A percentile compares a stretch with the other conserved stretches of the same genome.
Conservation (phyloP, 2,113 vertebrate species). For the Thryonomys swinderianus region DNA sequence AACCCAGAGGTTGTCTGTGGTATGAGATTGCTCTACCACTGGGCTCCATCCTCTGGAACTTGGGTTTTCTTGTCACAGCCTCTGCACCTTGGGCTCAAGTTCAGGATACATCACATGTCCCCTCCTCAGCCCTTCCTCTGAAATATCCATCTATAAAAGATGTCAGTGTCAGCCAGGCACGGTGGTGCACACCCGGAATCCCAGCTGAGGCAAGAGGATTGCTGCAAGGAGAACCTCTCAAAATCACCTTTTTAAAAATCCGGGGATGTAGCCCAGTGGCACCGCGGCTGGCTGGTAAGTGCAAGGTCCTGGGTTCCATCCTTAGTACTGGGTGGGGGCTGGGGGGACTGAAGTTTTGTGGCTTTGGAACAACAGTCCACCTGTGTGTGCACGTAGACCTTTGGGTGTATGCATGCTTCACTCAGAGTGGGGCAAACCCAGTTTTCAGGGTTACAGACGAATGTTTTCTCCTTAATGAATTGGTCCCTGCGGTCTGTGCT, state of each 20-base stretch:
- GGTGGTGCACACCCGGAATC: too few species aligned
- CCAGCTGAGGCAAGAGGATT: too few species aligned
- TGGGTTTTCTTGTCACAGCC: not conserved
- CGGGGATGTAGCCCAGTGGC: too few species aligned
- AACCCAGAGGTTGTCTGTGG: not conserved
- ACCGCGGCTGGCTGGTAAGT: too few species aligned
- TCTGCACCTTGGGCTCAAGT: not conserved
- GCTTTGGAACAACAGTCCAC: not conserved
- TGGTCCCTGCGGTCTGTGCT: not conserved
- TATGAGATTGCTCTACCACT: not conserved
- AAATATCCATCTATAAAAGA: not conserved
- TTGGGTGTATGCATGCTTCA: not conserved
- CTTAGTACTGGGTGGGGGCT: too few species aligned
- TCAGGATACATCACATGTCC: not conserved
- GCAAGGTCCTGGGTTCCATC: too few species aligned
- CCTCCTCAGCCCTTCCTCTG: not conserved
- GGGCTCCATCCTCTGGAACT: not conserved
- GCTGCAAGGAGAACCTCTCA: too few species aligned
- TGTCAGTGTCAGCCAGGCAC: not conserved
- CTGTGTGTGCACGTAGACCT: accelerated
- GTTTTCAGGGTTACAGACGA: not conserved
- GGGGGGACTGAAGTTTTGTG: not conserved
- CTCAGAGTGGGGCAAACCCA: not conserved
- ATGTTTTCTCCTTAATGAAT: not conserved
- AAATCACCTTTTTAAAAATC: too few species aligned